These are phyloP conservation scores for Cyrtodaria siliqua DNA, from an alignment of 2,888 invertebrate genomes.

Conservation along the genomic window DNA sequence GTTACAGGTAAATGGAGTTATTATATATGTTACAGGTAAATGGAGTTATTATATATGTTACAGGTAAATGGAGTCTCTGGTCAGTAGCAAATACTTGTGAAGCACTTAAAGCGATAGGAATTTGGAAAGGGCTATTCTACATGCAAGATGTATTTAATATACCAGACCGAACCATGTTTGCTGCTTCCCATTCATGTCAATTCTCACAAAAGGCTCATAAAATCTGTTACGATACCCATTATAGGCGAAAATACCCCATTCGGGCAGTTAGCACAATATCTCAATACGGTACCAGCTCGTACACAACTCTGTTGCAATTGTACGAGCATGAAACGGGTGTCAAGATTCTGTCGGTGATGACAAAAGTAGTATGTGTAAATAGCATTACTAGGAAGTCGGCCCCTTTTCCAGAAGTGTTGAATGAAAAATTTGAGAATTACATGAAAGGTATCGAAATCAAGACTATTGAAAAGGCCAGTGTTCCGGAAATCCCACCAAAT, in stretches of 20 bases:
- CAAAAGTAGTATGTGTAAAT: constrained; percentile 26
- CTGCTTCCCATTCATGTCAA: background rate
- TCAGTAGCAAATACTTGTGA: too few relatives aligned
- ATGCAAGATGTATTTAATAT: too few relatives aligned
- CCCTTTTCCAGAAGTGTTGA: constrained; percentile 8
- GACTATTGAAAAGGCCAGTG: background rate
- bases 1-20: too few relatives aligned
- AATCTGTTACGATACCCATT: background rate
- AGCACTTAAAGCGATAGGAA: too few relatives aligned
- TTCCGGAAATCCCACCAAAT: constrained; percentile 1
- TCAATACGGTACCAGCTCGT: constrained; percentile 27
- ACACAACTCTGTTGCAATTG: background rate
- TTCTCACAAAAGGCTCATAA: background rate
- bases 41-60: too few relatives aligned
- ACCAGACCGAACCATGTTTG: constrained; percentile 7
- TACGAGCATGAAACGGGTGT: constrained; percentile 15
- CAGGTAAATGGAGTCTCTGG: too few relatives aligned
- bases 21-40: too few relatives aligned
- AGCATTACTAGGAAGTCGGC: constrained; percentile 25
- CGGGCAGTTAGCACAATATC: constrained; percentile 17
- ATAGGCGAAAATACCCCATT: constrained; percentile 3
- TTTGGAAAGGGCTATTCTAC: too few relatives aligned
- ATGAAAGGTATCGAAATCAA: background rate
- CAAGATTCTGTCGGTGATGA: constrained; percentile 1
- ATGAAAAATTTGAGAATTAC: constrained; percentile 4